Conservation (phyloP, 1,140 invertebrate genomes). For the Pogonus chalceus region DNA sequence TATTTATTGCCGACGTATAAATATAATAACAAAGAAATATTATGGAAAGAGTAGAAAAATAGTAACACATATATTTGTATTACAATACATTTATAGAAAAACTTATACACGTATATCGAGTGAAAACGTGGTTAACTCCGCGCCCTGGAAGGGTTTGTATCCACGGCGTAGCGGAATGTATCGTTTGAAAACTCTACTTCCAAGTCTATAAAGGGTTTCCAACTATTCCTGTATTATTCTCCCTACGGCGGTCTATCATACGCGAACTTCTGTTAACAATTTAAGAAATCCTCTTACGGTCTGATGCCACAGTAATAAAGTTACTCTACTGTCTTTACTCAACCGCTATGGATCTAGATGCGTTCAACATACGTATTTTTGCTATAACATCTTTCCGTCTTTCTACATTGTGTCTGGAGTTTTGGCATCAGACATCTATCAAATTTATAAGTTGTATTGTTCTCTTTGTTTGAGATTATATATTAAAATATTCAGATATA, state of each 20-base stretch:
- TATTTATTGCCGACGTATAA: too few species aligned
- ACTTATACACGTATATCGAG: too few species aligned
- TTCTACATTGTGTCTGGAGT: neutral
- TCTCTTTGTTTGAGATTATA: neutral
- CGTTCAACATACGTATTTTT: neutral
- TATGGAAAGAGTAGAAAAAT: too few species aligned
- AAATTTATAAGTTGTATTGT: too few species aligned
- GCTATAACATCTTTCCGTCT: too few species aligned
- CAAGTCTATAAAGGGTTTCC: slow-evolving; percentile 1
- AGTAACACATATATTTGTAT: too few species aligned
- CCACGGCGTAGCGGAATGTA: slow-evolving; percentile 2
- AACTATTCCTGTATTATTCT: slow-evolving; percentile 1
- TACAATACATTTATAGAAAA: too few species aligned
- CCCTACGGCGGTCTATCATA: neutral
- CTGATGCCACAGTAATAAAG: slow-evolving; percentile 2
- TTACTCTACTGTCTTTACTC: neutral
- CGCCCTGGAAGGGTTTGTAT: neutral
- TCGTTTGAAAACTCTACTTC: slow-evolving; percentile 4
- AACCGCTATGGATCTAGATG: neutral
- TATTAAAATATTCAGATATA: neutral
- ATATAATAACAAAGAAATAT: too few species aligned
- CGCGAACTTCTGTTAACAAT: slow-evolving; percentile 1
- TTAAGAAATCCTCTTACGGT: slow-evolving; percentile 6
- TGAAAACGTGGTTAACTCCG: too few species aligned
- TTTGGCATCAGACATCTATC: too few species aligned